Percentiles rank a stretch among this genome's conserved stretches.
These are phyloP conservation scores for Ceryle rudis DNA, from an alignment of 2,797 vertebrate genomes.

Conservation along the genomic window DNA sequence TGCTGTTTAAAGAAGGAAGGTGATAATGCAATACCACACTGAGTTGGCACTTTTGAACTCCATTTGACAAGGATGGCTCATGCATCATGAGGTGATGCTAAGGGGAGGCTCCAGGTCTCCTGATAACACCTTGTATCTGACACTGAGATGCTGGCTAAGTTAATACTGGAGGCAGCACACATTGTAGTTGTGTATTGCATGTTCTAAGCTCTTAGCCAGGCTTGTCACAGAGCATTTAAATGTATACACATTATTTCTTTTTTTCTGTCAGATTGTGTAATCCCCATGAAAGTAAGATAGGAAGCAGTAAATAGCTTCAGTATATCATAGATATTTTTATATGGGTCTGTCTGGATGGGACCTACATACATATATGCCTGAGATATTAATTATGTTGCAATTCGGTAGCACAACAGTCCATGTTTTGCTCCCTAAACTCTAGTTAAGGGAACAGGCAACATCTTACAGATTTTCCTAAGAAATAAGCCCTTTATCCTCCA, in stretches of 20 bases:
- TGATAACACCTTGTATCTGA: neutral
- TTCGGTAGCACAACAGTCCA: neutral
- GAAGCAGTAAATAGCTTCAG: neutral
- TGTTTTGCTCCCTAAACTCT: neutral
- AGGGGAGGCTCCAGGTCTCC: neutral
- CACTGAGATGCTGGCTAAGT: neutral
- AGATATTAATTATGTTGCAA: neutral
- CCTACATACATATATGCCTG: neutral
- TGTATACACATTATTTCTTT: neutral
- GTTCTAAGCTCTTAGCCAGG: neutral
- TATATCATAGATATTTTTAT: neutral
- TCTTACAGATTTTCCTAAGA: neutral
- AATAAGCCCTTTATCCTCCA: neutral
- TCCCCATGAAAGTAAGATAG: neutral
- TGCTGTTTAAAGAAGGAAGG: neutral
- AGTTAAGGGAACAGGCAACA: neutral
- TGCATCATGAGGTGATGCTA: neutral
- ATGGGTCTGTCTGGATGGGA: rapidly evolving
- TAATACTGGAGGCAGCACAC: neutral
- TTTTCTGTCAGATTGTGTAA: neutral
- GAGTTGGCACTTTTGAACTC: neutral
- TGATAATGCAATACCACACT: neutral
- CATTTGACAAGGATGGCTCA: neutral
- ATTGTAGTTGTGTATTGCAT: neutral
- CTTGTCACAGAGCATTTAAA: neutral